Evolutionary conservation across 2,888 invertebrate species (phyloP).

Genomic region (Dolomedes plantarius): DNA sequence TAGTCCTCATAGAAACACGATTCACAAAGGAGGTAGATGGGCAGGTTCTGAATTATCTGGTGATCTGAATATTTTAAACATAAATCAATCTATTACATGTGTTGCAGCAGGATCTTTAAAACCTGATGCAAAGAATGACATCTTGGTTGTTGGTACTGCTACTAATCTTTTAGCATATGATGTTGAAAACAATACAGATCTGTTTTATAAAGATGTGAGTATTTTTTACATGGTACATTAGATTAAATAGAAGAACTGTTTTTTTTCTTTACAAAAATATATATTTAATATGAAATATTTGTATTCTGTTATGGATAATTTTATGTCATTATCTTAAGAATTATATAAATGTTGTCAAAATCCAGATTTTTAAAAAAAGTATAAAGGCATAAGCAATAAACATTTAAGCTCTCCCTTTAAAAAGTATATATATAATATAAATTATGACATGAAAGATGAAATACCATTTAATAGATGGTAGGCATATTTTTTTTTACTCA

Average conservation of each 20-base stretch:
- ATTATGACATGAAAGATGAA: too few species aligned
- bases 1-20: slow-evolving; percentile 85
- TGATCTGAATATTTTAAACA: slow-evolving; percentile 82
- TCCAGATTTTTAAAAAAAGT: too few species aligned
- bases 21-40: slow-evolving; percentile 80
- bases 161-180: slow-evolving; percentile 89
- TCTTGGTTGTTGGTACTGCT: slow-evolving; percentile 87
- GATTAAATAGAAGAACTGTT: background rate
- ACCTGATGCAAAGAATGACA: slow-evolving; percentile 82
- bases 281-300: too few species aligned
- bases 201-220: slow-evolving; percentile 89
- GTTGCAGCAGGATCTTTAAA: slow-evolving; percentile 84
- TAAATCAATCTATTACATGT: slow-evolving; percentile 87
- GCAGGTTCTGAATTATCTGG: slow-evolving; percentile 77
- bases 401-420: too few species aligned
- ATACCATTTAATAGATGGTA: too few species aligned
- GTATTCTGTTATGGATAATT: too few species aligned
- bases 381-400: too few species aligned
- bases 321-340: too few species aligned
- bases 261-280: background rate
- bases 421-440: too few species aligned
- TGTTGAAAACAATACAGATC: slow-evolving; percentile 91
- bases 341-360: too few species aligned
- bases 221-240: background rate
- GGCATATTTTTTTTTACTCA: too few species aligned